Conservation (phyloP, 1,140 invertebrate genomes). For the Maconellicoccus hirsutus region DNA sequence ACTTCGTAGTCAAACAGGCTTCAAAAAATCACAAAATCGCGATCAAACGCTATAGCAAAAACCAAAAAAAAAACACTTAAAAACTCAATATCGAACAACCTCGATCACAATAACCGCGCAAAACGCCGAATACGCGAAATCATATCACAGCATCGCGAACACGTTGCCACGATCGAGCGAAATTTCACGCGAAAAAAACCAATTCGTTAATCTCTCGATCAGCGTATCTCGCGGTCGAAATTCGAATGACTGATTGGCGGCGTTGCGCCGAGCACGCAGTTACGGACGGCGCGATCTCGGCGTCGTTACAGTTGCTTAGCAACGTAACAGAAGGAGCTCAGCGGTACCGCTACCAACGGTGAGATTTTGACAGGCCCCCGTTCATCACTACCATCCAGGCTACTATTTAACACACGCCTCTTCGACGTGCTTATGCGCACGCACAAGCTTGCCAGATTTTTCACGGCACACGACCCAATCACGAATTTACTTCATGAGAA, state of each 20-base stretch:
- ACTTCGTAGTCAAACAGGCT: too few species aligned
- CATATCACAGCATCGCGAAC: too few species aligned
- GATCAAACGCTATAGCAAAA: too few species aligned
- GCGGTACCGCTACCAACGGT: background rate
- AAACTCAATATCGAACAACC: too few species aligned
- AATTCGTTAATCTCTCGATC: background rate
- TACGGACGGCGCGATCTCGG: background rate
- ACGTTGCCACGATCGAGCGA: background rate
- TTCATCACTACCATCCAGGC: background rate
- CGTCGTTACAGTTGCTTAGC: conserved; percentile 6
- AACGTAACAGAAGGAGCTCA: background rate
- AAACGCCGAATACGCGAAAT: background rate
- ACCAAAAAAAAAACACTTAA: too few species aligned
- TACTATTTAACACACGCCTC: background rate
- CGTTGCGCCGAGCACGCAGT: background rate
- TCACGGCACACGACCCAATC: background rate
- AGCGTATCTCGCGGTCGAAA: background rate
- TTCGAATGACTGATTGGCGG: conserved; percentile 1
- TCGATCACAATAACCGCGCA: too few species aligned
- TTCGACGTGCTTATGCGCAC: background rate
- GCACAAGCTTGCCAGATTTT: background rate
- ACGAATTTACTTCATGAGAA: too few species aligned
- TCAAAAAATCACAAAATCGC: too few species aligned
- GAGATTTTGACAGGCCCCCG: conserved; percentile 15
- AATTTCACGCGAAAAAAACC: background rate